Evolutionary conservation across 2,888 invertebrate genomes (phyloP), one percentile per base, ranked within the genome.

Genomic region (Acronicta alni): DNA sequence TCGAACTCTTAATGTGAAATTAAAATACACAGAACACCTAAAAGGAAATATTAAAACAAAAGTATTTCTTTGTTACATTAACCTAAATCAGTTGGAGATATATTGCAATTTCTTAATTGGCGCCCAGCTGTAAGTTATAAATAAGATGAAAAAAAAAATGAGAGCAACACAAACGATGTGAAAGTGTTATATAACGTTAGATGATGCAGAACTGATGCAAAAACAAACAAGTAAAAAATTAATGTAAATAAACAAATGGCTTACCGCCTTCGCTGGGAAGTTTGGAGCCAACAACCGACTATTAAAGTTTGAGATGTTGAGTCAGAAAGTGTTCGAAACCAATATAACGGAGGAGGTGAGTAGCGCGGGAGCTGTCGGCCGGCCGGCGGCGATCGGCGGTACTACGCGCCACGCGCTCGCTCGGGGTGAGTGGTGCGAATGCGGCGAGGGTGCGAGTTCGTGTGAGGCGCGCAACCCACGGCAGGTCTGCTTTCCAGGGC

Each of bases 261-360:
- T 92, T 88, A 92, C 92, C 91, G 83, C 81, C 77, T 86, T 75
- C 72, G 82, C 61, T 60, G 83, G 64, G 81, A 81, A 80, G 84
- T 78, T 72, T 79, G 75, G 47, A 79, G 80, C 58, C 56, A 72
- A 68, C 72, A 74, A 72, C 67, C 59, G 62, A 61, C 73, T 74
- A 73, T 76, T 67, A 80, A 85, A 85, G 79, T 86, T 86, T 82
- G 65, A 67, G 74, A 70, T 69, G 52, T 61, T 71, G 75, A 69
- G 65, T 68, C 66, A 63, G 60, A 70, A 80, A 77, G 64, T 64
- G 63, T 59, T 67, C 42, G 63, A 62, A 77, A 74, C 73, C 72
- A 68, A 76, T 73, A 71, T 72, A 73, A 54, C 65, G 63, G 60
- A 67, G 49, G 59, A 65, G 74, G 42, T 73, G 65, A 64, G 68